Evolutionary conservation across 2,113 vertebrate genomes (phyloP), one percentile per base, ranked within the genome.

Genomic region (Psilopsiagon aymara): DNA sequence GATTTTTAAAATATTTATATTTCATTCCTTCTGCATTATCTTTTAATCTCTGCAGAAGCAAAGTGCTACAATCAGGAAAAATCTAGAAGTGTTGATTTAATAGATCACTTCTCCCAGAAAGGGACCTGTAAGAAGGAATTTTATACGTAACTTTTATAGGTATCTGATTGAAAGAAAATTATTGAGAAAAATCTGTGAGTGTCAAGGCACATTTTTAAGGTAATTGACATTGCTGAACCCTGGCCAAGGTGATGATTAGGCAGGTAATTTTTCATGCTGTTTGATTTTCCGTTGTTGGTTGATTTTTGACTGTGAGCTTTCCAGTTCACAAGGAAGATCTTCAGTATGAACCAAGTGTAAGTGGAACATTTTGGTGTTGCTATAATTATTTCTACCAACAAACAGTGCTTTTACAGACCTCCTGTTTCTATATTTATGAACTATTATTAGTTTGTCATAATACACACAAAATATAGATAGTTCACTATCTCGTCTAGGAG

Each of bases 221-320:
- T 88, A 60, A 53, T 27, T 69, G 82, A 76, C 13, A 14, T 73
- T 91, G 91, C 64, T 96, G 85, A 90, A 80, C 8, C 2, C 3
- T 1, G 2, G 79, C 79, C 60, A 78, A 88, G 33, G 18, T 70
- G 75, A 55, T 63, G 75, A 53, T 84, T 59, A 62, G 63, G 23
- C 35, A 51, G 44, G 29, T 86, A 0, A 0, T 90, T 93, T 68
- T n/a, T 89, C 62, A 35, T 0, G 0, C 52, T 68, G 8, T 37
- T 75, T 79, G 35, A 62, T 95, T 62, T 93, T 44, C 43, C 13
- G 2, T 86, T 74, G 21, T 49, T 89, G 14, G 37, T 75, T 85
- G 60, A n/a, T 41, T 86, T 95, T 93, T 85, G 31, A 23, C 85
- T 78, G 33, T 55, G 62, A 82, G 14, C 35, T 69, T 87, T 87